These are phyloP conservation scores for Drosophila athabasca DNA, from an alignment of 1,140 invertebrate genomes.

Conservation along the genomic window DNA sequence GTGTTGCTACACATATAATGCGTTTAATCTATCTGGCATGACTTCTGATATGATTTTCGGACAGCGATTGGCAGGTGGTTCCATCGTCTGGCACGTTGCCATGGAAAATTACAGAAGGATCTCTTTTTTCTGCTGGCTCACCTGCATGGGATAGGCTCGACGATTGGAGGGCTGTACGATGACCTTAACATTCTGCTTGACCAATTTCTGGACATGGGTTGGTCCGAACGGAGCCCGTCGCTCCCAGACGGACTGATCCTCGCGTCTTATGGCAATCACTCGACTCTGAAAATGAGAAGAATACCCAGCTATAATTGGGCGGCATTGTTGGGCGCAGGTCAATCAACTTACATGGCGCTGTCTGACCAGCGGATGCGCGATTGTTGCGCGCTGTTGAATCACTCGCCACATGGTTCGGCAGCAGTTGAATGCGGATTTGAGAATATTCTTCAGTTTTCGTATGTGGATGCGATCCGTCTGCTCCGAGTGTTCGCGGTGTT, in stretches of 20 bases:
- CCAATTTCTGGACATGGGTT: slow-evolving; percentile 93
- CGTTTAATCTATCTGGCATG: slow-evolving; percentile 14
- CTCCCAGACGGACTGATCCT: slow-evolving; percentile 99
- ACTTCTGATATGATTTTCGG: slow-evolving; percentile 44
- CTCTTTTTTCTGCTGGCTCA: slow-evolving; percentile 54
- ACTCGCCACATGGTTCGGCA: slow-evolving; percentile 53
- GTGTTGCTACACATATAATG: slow-evolving; percentile 23
- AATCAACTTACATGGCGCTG: slow-evolving; percentile 72
- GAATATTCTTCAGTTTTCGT: neutral
- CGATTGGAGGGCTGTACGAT: slow-evolving; percentile 99
- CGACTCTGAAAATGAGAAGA: slow-evolving; percentile 83
- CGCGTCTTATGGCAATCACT: slow-evolving; percentile 93
- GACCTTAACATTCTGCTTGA: slow-evolving; percentile 94
- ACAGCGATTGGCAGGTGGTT: neutral
- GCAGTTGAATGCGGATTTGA: slow-evolving; percentile 22
- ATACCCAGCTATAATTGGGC: neutral
- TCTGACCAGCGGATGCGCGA: slow-evolving; percentile 60
- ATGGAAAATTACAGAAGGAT: slow-evolving; percentile 29
- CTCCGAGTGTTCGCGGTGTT: slow-evolving; percentile 66
- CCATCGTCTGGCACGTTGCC: slow-evolving; percentile 6
- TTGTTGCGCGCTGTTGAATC: slow-evolving; percentile 52
- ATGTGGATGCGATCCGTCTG: slow-evolving; percentile 51
- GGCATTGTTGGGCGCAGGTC: neutral
- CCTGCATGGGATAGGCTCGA: slow-evolving; percentile 98
- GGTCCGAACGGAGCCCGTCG: slow-evolving; percentile 97